Conservation (phyloP, 2,888 invertebrate genomes). For the Chrysolina haemoptera region DNA sequence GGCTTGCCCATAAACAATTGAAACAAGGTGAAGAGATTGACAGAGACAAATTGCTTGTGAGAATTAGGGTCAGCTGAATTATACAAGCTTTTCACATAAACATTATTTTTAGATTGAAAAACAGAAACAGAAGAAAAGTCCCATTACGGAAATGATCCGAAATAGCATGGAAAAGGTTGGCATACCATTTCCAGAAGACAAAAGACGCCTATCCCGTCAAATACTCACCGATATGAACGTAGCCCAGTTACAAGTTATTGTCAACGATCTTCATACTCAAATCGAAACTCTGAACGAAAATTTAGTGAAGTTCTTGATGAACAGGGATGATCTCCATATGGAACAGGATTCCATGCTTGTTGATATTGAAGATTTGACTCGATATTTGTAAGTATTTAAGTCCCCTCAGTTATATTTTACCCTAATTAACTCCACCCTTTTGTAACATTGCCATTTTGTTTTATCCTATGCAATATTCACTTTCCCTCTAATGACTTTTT, state of each 20-base stretch:
- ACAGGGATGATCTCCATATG: slow-evolving; percentile 97
- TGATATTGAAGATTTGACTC: slow-evolving; percentile 95
- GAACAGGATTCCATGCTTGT: slow-evolving; percentile 98
- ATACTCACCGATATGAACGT: slow-evolving; percentile 94
- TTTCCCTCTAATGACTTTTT: background rate
- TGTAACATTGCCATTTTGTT: background rate
- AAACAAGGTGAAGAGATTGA: too few relatives aligned
- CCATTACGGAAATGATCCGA: slow-evolving; percentile 89
- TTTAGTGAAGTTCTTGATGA: slow-evolving; percentile 90
- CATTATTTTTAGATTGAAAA: slow-evolving; percentile 72
- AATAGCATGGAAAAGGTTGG: slow-evolving; percentile 86
- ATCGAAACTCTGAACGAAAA: slow-evolving; percentile 94
- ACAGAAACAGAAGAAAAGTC: slow-evolving; percentile 81
- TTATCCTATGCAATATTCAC: background rate
- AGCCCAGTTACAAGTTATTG: slow-evolving; percentile 93
- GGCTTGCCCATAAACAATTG: too few relatives aligned
- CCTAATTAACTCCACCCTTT: too few relatives aligned
- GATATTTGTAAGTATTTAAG: slow-evolving; percentile 81
- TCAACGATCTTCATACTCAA: slow-evolving; percentile 94
- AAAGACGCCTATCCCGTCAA: slow-evolving; percentile 87
- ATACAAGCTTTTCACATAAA: background rate
- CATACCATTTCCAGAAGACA: slow-evolving; percentile 86
- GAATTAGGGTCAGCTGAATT: background rate
- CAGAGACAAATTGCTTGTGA: too few relatives aligned
- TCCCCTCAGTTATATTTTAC: too few relatives aligned